Base-by-base conservation (phyloP, 2,113 vertebrate species). In the Astatoreochromis straeleni region DNA sequence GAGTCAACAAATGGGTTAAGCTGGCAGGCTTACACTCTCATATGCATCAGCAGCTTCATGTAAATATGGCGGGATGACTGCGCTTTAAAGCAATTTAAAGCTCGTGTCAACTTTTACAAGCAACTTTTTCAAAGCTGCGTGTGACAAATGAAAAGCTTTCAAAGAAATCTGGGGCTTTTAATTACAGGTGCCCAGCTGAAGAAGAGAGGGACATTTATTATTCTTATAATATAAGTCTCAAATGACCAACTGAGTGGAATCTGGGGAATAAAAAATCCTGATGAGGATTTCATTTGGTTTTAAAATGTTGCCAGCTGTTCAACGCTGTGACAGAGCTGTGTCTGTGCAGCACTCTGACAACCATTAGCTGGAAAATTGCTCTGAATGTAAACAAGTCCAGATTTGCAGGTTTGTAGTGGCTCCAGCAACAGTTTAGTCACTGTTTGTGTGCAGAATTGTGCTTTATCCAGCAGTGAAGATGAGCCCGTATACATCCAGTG, bases 1-100 rank as follows among this genome's bases (percentile, higher is more conserved):
- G 85, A 60, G 79, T 84, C 81, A 88, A 82, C 81, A 88, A 35
- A 86, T n/a, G 7, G 58, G 6, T 29, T 85, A 47, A 45, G 68
- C 49, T 21, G 63, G 35, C 9, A 53, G 19, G n/a, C 49, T 53
- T 21, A 26, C 49, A 38, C 33, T 13, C 42, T 58, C 19, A 2
- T 3, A n/a, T 5, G 6, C 26, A 31, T 13, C 2, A 1, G 49
- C 51, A 73, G 16, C 45, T 54, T 63, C 24, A 38, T 31, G 1
- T 10, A 31, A 78, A 4, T 13, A 4, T 8, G 8, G 11, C 57
- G 10, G 29, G 21, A 17, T 29, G 26, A 26, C 24, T 14, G 11
- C 1, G 1, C 5, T 81, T 45, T 19, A n/a, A 55, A 65, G 63
- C 24, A 35, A 75, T 79, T 63, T 78, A 53, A 65, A 12, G 26